phyloP scores from a whole-genome alignment of 2,797 vertebrate species.

The Hafferia zeledoni region DNA sequence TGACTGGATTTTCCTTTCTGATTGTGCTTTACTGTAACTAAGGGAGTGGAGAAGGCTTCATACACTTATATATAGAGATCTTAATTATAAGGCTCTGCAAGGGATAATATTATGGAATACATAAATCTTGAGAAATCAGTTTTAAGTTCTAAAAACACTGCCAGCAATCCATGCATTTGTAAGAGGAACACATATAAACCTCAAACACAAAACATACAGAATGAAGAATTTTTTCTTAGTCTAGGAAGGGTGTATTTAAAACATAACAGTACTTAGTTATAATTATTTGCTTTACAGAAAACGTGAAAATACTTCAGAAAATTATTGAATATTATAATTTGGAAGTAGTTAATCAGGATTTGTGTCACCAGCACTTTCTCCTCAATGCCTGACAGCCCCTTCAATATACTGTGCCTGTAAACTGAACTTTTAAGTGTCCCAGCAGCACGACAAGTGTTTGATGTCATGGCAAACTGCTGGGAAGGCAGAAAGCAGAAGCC shows the following conservation, averaged over 20 bases:
- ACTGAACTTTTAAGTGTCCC: not conserved
- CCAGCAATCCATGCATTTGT: not conserved
- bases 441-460: fast-evolving
- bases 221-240: not conserved
- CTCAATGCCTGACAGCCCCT: not conserved
- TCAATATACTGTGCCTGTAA: not conserved
- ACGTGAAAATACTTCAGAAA: not conserved
- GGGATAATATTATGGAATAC: not conserved
- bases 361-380: not conserved
- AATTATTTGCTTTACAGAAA: not conserved
- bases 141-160: not conserved
- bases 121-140: not conserved
- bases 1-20: not conserved
- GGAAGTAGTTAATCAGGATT: not conserved
- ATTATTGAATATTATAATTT: not conserved
- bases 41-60: not conserved
- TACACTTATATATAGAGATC: not conserved
- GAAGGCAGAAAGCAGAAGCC: not conserved
- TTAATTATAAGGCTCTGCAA: not conserved
- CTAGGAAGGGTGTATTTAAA: not conserved
- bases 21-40: not conserved
- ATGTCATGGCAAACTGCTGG: not conserved
- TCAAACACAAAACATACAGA: not conserved
- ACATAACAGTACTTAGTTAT: not conserved
- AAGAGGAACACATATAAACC: not conserved